These are phyloP conservation scores for Drosophila miranda DNA, from an alignment of 1,140 invertebrate genomes.

Conservation along the genomic window DNA sequence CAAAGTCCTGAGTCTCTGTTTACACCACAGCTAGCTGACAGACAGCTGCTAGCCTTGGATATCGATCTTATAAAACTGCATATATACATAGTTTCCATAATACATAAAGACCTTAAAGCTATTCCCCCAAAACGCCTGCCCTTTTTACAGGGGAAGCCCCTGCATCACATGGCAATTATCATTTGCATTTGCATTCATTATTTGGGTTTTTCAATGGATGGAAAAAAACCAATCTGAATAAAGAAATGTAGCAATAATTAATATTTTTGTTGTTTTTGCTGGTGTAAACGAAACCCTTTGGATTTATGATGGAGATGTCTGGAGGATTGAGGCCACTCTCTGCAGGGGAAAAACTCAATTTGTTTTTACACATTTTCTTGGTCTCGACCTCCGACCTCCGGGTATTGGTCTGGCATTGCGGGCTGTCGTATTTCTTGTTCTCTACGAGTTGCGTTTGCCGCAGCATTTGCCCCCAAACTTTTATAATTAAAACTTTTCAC, in stretches of 20 bases:
- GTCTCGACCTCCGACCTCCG: not conserved
- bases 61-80: too few species aligned
- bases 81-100: too few species aligned
- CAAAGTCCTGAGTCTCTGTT: too few species aligned
- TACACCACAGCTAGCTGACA: too few species aligned
- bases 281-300: constrained; percentile 20
- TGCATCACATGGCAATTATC: too few species aligned
- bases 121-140: too few species aligned
- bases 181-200: too few species aligned
- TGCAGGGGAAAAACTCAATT: constrained; percentile 8
- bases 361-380: constrained; percentile 12
- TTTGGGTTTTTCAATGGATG: too few species aligned
- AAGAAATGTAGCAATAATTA: constrained; percentile 40
- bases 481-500: constrained; percentile 73
- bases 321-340: constrained; percentile 34
- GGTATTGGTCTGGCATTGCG: constrained; percentile 33
- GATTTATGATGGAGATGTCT: constrained; percentile 48
- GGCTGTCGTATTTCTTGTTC: constrained; percentile 49
- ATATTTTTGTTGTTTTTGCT: constrained; percentile 16
- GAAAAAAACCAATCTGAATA: constrained; percentile 10
- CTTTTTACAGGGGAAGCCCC: too few species aligned
- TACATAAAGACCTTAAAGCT: too few species aligned
- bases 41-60: too few species aligned
- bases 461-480: constrained; percentile 49
- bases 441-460: constrained; percentile 29